These are phyloP conservation scores for Enchytraeus crypticus DNA, from an alignment of 2,888 invertebrate species.

Conservation along the genomic window DNA sequence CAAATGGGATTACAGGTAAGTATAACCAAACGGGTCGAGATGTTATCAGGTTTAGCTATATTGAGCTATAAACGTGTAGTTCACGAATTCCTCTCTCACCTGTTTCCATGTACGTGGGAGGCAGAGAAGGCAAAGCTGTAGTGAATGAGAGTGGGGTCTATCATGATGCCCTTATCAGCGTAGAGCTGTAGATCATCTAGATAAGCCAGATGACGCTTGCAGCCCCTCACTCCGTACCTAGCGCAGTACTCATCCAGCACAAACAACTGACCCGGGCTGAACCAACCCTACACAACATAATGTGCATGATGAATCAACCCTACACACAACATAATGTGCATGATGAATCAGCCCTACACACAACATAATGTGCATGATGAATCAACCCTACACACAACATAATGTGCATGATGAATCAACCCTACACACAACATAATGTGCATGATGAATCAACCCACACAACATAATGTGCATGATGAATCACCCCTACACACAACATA, in stretches of 20 bases:
- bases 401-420: too few species aligned
- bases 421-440: too few species aligned
- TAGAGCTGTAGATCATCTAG: constrained; percentile 86
- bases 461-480: too few species aligned
- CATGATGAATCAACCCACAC: too few species aligned
- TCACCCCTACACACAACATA: too few species aligned
- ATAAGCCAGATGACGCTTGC: constrained; percentile 91
- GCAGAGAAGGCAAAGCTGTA: constrained; percentile 99
- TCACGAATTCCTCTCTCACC: too few species aligned
- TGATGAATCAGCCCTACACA: too few species aligned
- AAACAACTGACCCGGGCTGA: constrained; percentile 97
- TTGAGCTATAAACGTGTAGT: neutral
- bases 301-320: too few species aligned
- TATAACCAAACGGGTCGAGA: neutral
- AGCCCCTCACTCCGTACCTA: constrained; percentile 89
- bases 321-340: too few species aligned
- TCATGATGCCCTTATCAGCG: constrained; percentile 85
- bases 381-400: too few species aligned
- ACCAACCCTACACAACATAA: constrained; percentile 74
- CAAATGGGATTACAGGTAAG: neutral
- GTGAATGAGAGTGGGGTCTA: constrained; percentile 96
- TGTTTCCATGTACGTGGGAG: constrained; percentile 96
- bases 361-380: too few species aligned
- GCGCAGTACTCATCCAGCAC: constrained; percentile 87
- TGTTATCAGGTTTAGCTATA: neutral